Conservation (phyloP, 2,797 vertebrate genomes). For the Falco cherrug region DNA sequence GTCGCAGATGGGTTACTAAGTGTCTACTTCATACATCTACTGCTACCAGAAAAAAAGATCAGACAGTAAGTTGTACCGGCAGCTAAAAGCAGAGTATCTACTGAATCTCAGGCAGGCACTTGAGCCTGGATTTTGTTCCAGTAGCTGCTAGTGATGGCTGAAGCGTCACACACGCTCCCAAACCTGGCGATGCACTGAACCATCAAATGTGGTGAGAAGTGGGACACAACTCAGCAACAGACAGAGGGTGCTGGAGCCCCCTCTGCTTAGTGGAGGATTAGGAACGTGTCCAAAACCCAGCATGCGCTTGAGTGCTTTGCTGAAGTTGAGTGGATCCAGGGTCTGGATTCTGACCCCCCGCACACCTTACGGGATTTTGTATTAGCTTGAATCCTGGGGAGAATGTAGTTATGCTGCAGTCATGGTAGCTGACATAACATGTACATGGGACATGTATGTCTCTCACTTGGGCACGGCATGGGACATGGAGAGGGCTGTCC, state of each 20-base stretch:
- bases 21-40: not conserved
- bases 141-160: not conserved
- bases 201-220: not conserved
- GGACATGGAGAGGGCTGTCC: not conserved
- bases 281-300: not conserved
- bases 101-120: not conserved
- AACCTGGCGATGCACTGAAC: not conserved
- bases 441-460: rapidly evolving
- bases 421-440: not conserved
- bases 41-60: not conserved
- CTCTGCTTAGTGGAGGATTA: not conserved
- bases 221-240: not conserved
- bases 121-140: not conserved
- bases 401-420: not conserved
- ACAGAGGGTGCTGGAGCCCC: not conserved
- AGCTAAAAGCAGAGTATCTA: not conserved
- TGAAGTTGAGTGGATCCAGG: rapidly evolving
- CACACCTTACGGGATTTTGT: not conserved
- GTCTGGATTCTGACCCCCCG: not conserved
- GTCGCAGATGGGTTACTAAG: not conserved
- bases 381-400: not conserved
- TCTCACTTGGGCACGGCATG: not conserved
- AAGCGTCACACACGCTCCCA: not conserved
- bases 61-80: not conserved
- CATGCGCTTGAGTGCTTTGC: not conserved